These are phyloP conservation scores for Pachyuromys duprasi DNA, from an alignment of 2,797 vertebrate species.

Conservation along the genomic window DNA sequence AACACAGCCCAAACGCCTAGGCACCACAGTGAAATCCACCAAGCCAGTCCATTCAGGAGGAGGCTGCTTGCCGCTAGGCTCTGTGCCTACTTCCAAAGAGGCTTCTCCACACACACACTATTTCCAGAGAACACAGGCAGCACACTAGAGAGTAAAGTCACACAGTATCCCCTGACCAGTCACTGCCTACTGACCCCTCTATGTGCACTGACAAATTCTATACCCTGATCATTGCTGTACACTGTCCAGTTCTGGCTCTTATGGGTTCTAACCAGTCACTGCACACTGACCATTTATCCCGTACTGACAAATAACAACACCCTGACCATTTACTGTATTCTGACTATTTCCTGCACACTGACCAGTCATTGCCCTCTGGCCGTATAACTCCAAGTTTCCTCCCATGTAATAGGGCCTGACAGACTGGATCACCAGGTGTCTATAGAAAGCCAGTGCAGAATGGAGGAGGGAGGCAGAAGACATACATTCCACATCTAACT, in stretches of 20 bases:
- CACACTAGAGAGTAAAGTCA: accelerated
- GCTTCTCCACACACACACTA: too few species aligned
- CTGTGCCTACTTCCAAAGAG: neutral
- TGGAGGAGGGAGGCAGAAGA: neutral
- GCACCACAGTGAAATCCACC: too few species aligned
- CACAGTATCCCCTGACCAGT: neutral
- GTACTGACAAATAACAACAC: neutral
- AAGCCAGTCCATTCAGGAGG: too few species aligned
- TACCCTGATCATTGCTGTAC: neutral
- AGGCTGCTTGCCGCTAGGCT: neutral
- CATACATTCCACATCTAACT: too few species aligned
- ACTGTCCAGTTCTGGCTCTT: neutral
- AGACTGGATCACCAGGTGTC: accelerated
- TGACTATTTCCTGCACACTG: neutral
- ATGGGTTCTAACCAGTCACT: neutral
- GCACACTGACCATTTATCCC: neutral
- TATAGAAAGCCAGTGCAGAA: neutral
- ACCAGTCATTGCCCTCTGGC: accelerated
- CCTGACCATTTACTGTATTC: neutral
- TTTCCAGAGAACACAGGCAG: neutral
- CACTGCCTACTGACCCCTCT: neutral
- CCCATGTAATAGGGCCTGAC: accelerated
- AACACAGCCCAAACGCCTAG: neutral
- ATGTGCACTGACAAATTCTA: neutral
- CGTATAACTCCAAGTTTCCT: accelerated